A percentile compares a stretch with the other conserved stretches of the same genome.
These are phyloP conservation scores for Tetranychus piercei DNA, from an alignment of 2,888 invertebrate species.

Conservation along the genomic window DNA sequence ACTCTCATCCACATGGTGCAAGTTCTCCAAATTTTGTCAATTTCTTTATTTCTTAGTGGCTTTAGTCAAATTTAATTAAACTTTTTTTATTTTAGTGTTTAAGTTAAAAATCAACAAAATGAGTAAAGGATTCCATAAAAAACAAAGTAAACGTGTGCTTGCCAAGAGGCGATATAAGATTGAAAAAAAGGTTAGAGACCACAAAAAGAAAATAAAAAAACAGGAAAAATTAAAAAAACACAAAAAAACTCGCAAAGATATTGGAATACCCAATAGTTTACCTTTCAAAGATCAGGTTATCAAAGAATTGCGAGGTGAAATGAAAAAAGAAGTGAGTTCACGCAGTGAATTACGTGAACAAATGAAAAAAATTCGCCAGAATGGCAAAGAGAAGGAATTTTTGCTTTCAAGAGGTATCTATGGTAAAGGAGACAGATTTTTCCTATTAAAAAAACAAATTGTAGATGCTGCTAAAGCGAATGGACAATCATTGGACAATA, in stretches of 20 bases:
- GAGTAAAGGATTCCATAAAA: slow-evolving; percentile 30
- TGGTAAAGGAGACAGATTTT: neutral
- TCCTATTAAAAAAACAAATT: neutral
- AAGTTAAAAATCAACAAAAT: too few species aligned
- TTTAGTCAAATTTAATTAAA: too few species aligned
- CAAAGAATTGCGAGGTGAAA: slow-evolving; percentile 49
- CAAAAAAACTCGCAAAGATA: slow-evolving; percentile 31
- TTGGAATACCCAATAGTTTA: slow-evolving; percentile 76
- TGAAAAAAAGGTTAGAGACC: slow-evolving; percentile 43
- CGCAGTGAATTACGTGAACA: slow-evolving; percentile 39
- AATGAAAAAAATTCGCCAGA: slow-evolving; percentile 40
- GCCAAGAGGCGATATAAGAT: slow-evolving; percentile 63
- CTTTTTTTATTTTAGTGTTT: too few species aligned
- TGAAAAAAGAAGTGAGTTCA: slow-evolving; percentile 40
- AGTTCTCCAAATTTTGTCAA: too few species aligned
- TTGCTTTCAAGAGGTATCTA: neutral
- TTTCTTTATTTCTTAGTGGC: too few species aligned
- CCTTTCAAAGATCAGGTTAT: slow-evolving; percentile 89
- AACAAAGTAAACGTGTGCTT: slow-evolving; percentile 59
- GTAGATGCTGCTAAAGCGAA: neutral
- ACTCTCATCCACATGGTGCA: too few species aligned
- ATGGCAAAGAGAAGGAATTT: slow-evolving; percentile 32
- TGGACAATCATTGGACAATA: too few species aligned
- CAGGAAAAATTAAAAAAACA: slow-evolving; percentile 48
- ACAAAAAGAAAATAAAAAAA: slow-evolving; percentile 46